Base-by-base conservation (phyloP, 2,797 vertebrate genomes). In the Melanotaenia pygmaea region DNA sequence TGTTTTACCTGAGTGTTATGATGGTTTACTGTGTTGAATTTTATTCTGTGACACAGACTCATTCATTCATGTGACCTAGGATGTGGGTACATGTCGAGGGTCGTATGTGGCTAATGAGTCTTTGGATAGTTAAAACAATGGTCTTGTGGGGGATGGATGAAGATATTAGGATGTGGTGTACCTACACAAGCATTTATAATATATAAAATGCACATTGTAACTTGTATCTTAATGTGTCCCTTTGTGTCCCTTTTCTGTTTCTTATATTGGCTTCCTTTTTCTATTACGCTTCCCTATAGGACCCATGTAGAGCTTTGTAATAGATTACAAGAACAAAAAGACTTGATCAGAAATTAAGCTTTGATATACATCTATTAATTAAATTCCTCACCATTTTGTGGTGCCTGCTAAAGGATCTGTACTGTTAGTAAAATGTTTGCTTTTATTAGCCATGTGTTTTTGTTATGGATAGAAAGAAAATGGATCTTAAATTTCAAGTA, bases 61-160 rank as follows among this genome's bases (percentile, higher is more conserved):
- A 35, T 35, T 35, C 10, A 35, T 35, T 35, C 9, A 30, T 30
- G 28, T 30, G 28, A 30, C 28, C 28, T 30, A 30, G 20, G 22
- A 35, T 54, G 24, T 13, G 63, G 26, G 32, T 65, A 20, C 1
- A 28, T 65, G 34, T 59, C 0, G 32, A 14, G 59, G 65, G 43
- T 30, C 37, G 50, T 71, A 64, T 73, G 70, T 80, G 79, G 82
- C 59, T 85, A 85, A 86, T 81, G 64, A 70, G 35, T 28, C 65
- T 69, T 67, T 76, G 51, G 51, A 74, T 79, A 59, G 83, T 81
- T 81, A 76, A 79, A 64, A 63, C 51, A 59, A 3, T 67, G 72
- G 69, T 76, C 50, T 32, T 58, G 59, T 37, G 78, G 79, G 79
- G 59, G 50, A 30, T 30, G 28, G 28, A 30, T 30, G 28, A 30